Conservation (phyloP, 1,140 invertebrate species). For the Calosoma granatense region DNA sequence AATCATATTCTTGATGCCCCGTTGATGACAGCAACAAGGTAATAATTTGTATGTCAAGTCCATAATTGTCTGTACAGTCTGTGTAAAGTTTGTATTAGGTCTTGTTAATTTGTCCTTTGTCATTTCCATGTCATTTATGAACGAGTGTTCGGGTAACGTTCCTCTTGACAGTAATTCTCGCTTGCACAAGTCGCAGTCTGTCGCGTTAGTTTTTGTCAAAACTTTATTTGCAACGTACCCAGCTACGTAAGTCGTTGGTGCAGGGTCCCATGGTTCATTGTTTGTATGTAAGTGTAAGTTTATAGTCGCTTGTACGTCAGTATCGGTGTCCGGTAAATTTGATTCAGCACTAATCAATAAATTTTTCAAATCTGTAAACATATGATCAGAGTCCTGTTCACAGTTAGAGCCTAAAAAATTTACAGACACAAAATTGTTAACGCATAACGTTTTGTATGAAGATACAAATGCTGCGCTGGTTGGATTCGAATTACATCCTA, state of each 20-base stretch:
- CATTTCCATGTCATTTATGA: background rate
- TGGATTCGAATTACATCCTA: background rate
- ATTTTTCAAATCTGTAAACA: background rate
- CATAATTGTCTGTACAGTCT: background rate
- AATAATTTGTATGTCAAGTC: background rate
- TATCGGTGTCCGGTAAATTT: background rate
- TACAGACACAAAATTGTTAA: background rate
- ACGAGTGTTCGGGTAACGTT: background rate
- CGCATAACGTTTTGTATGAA: background rate
- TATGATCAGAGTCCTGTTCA: background rate
- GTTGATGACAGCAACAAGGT: background rate
- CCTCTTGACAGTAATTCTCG: background rate
- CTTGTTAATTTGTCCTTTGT: background rate
- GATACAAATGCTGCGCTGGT: background rate
- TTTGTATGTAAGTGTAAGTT: too few species aligned
- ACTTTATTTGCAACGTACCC: background rate
- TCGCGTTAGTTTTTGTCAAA: background rate
- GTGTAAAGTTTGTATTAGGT: background rate
- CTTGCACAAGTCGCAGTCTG: background rate
- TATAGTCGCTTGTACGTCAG: background rate
- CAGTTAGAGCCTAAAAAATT: background rate
- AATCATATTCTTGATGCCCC: background rate
- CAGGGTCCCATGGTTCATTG: background rate
- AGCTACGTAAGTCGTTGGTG: background rate
- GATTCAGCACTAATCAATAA: background rate